Conservation (phyloP, 2,888 invertebrate species). For the Pristionchus mayeri region DNA sequence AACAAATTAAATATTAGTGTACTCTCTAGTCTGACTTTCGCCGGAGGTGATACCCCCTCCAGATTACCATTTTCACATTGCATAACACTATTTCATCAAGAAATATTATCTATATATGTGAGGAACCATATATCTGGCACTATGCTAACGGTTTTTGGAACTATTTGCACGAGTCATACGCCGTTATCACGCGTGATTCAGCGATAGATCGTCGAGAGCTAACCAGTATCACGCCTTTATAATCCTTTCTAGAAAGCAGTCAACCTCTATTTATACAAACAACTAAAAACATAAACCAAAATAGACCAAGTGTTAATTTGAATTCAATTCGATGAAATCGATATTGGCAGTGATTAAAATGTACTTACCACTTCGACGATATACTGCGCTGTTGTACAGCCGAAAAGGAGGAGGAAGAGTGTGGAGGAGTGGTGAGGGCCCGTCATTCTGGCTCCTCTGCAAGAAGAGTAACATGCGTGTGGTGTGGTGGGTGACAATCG, state of each 20-base stretch:
- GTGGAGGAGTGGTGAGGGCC: neutral
- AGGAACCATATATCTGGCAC: neutral
- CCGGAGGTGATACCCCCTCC: too few species aligned
- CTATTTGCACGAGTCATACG: too few species aligned
- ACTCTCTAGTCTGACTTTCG: too few species aligned
- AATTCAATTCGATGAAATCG: neutral
- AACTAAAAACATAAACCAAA: too few species aligned
- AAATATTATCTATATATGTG: too few species aligned
- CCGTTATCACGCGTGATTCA: too few species aligned
- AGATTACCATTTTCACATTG: too few species aligned
- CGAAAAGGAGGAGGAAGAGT: neutral
- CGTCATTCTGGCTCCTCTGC: neutral
- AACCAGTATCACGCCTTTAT: neutral
- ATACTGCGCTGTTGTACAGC: constrained; percentile 7
- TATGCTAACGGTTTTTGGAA: too few species aligned
- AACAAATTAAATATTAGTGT: too few species aligned
- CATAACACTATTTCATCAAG: too few species aligned
- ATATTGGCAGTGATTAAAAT: neutral
- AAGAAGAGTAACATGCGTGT: neutral
- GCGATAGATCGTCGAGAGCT: too few species aligned
- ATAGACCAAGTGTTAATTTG: too few species aligned
- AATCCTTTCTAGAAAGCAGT: neutral
- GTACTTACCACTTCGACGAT: constrained; percentile 29
- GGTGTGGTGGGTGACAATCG: neutral
- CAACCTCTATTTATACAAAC: neutral